phyloP scores from a whole-genome alignment of 1,140 invertebrate genomes.

The Drosophila nigrodunni region DNA sequence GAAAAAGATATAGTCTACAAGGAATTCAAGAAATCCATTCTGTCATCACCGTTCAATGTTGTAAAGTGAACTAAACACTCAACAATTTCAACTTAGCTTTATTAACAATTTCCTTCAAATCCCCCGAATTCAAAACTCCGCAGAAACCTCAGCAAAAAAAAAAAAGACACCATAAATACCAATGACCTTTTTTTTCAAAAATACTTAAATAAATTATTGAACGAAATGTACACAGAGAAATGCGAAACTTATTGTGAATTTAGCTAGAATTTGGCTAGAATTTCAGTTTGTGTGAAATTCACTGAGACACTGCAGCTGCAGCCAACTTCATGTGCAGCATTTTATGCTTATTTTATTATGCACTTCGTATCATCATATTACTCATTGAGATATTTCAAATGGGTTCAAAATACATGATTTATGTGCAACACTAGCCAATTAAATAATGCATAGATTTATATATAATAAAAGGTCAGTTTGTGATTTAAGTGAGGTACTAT shows the following conservation, averaged over 20 bases:
- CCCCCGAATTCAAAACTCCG: background rate
- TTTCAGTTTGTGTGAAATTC: background rate
- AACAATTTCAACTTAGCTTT: no score
- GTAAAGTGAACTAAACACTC: no score
- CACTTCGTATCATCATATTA: background rate
- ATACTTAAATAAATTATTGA: background rate
- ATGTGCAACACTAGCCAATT: no score
- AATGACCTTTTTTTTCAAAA: slow-evolving; percentile 3
- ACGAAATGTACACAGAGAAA: background rate
- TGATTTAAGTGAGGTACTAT: no score
- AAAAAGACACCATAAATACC: slow-evolving; percentile 2
- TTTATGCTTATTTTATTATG: background rate
- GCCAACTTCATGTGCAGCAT: background rate
- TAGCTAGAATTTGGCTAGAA: slow-evolving; percentile 10
- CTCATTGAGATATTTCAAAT: no score
- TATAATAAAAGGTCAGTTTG: no score
- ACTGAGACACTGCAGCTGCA: background rate
- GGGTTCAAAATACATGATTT: no score
- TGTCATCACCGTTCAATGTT: no score
- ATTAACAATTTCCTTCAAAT: no score
- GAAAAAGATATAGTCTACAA: no score
- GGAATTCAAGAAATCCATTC: no score
- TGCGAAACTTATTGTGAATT: slow-evolving; percentile 3
- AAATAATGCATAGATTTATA: no score
- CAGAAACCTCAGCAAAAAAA: background rate